phyloP scores from a whole-genome alignment of 2,113 vertebrate species.

The Shinisaurus crocodilurus region DNA sequence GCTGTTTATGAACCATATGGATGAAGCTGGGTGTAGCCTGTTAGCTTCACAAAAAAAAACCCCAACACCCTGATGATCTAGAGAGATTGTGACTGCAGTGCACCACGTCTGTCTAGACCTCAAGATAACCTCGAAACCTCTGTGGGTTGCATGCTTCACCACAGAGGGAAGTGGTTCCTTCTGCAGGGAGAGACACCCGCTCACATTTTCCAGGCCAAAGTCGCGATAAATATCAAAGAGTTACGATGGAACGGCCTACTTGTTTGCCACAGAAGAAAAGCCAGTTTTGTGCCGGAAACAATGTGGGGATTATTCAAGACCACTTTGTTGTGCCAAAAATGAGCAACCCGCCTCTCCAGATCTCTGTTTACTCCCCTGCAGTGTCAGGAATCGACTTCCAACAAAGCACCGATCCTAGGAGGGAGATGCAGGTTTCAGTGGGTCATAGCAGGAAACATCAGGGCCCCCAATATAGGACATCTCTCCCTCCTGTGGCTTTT shows the following conservation, averaged over 20 bases:
- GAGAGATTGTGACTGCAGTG: too few relatives aligned
- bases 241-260: not conserved
- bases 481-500: not conserved
- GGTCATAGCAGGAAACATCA: too few relatives aligned
- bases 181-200: not conserved
- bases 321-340: not conserved
- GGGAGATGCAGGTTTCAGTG: not conserved
- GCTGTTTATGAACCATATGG: not conserved
- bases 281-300: not conserved
- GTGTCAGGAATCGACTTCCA: not conserved
- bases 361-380: too few relatives aligned
- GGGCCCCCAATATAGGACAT: not conserved
- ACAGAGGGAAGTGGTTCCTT: not conserved
- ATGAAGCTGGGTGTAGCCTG: not conserved
- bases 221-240: not conserved
- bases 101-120: not conserved
- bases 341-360: not conserved
- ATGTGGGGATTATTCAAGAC: slow-evolving; percentile 9
- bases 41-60: not conserved
- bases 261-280: slow-evolving; percentile 6
- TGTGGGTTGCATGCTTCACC: not conserved
- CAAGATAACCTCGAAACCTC: not conserved
- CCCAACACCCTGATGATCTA: too few relatives aligned
- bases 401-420: not conserved
- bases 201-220: slow-evolving; percentile 19